These are phyloP conservation scores for Drosophila kanapiae DNA, from an alignment of 1,140 invertebrate genomes.

Conservation along the genomic window DNA sequence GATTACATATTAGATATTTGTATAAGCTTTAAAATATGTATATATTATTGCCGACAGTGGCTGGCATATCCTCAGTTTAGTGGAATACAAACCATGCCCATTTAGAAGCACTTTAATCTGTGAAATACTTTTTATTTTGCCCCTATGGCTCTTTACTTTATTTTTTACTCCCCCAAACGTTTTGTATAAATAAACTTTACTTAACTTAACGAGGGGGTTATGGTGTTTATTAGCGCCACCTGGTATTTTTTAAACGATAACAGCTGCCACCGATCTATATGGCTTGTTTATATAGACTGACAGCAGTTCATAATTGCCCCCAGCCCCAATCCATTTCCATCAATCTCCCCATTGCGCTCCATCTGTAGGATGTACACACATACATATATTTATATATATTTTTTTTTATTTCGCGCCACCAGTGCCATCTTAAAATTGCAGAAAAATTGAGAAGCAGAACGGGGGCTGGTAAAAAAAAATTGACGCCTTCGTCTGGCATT, in stretches of 20 bases:
- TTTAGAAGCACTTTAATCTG: not conserved
- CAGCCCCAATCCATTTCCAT: constrained; percentile 21
- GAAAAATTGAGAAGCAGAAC: constrained; percentile 3
- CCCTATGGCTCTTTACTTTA: too few relatives aligned
- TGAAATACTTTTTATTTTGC: too few relatives aligned
- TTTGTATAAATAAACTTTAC: constrained; percentile 7
- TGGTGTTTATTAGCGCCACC: constrained; percentile 50
- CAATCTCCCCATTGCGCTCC: constrained; percentile 10
- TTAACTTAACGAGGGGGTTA: not conserved
- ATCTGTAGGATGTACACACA: constrained; percentile 10
- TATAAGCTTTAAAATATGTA: too few relatives aligned
- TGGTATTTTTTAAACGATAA: constrained; percentile 30
- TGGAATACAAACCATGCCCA: not conserved
- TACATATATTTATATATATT: not conserved
- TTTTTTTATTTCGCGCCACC: constrained; percentile 6
- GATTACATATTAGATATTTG: too few relatives aligned
- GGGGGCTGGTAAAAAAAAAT: constrained; percentile 36
- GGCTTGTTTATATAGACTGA: constrained; percentile 26
- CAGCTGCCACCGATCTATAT: constrained; percentile 25
- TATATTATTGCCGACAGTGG: not conserved
- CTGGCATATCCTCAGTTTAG: not conserved
- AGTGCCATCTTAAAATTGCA: constrained; percentile 35
- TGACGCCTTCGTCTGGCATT: constrained; percentile 73
- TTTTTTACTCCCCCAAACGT: not conserved
- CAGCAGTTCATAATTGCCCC: constrained; percentile 61